A percentile compares a stretch with the other conserved stretches of the same genome.
These are phyloP conservation scores for Scatophagus argus DNA, from an alignment of 2,113 vertebrate genomes.

Conservation along the genomic window DNA sequence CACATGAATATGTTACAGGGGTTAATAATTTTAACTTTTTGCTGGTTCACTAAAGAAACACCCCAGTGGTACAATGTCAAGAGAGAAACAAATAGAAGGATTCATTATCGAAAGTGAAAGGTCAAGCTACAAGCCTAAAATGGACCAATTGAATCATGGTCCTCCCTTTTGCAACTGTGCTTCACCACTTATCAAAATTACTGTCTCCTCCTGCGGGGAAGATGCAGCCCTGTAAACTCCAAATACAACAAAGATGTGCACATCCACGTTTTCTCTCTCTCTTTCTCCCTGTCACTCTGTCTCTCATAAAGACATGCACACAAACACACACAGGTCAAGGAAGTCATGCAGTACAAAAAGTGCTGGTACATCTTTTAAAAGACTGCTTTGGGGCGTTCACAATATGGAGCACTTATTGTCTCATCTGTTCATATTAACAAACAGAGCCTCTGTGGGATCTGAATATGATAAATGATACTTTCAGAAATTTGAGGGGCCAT, in stretches of 20 bases:
- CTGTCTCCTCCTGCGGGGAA: conserved; percentile 28
- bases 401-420: conserved; percentile 55
- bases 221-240: neutral
- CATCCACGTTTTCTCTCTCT: conserved; percentile 1
- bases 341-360: conserved; percentile 31
- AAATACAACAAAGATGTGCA: neutral
- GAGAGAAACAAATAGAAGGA: neutral
- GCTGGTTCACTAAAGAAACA: conserved; percentile 2
- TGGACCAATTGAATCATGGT: conserved; percentile 25
- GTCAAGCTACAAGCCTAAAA: conserved; percentile 29
- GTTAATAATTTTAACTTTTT: neutral
- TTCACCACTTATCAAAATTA: conserved; percentile 48
- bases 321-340: conserved; percentile 10
- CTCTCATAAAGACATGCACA: neutral
- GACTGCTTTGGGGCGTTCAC: conserved; percentile 9
- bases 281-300: neutral
- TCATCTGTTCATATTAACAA: conserved; percentile 63
- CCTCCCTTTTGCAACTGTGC: conserved; percentile 25
- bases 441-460: conserved; percentile 47
- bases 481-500: conserved; percentile 69
- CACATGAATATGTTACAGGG: conserved; percentile 3
- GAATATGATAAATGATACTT: conserved; percentile 69
- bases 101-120: conserved; percentile 46
- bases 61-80: neutral
- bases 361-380: conserved; percentile 42